Evolutionary conservation across 2,888 invertebrate species (phyloP).

Genomic region (Ormyrus rosae): DNA sequence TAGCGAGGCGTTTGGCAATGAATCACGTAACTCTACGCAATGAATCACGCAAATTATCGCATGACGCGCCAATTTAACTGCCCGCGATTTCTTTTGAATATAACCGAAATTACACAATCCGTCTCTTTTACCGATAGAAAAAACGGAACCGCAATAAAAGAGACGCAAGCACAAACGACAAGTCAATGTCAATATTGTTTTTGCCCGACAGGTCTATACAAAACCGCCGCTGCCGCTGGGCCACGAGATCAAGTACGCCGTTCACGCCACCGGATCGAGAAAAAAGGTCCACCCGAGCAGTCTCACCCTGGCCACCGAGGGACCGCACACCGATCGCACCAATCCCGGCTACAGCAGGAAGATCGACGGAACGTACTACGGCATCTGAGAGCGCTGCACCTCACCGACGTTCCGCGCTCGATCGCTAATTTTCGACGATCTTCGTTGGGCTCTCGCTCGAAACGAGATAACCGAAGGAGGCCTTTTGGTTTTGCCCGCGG

Average conservation of each 20-base stretch:
- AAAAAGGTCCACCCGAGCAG: slow-evolving; percentile 82
- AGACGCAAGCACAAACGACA: neutral
- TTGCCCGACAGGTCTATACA: slow-evolving; percentile 55
- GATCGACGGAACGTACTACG: slow-evolving; percentile 78
- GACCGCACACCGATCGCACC: slow-evolving; percentile 87
- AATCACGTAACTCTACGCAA: too few relatives aligned
- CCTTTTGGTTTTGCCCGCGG: neutral
- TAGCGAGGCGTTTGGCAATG: too few relatives aligned
- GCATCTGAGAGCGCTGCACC: slow-evolving; percentile 60
- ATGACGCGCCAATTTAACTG: too few relatives aligned
- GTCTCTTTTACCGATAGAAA: neutral
- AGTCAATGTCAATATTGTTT: neutral
- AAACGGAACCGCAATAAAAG: neutral
- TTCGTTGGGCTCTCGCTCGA: too few relatives aligned
- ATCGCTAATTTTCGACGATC: too few relatives aligned
- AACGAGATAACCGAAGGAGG: neutral
- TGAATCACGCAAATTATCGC: too few relatives aligned
- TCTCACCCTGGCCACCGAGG: slow-evolving; percentile 88
- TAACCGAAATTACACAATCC: too few relatives aligned
- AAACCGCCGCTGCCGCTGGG: slow-evolving; percentile 58
- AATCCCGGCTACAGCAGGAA: slow-evolving; percentile 90
- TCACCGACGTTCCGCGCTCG: too few relatives aligned
- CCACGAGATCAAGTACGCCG: slow-evolving; percentile 59
- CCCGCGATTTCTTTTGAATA: too few relatives aligned
- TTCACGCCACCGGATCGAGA: slow-evolving; percentile 51